These are phyloP conservation scores for Pitangus sulphuratus DNA, from an alignment of 2,797 vertebrate species.

Conservation along the genomic window DNA sequence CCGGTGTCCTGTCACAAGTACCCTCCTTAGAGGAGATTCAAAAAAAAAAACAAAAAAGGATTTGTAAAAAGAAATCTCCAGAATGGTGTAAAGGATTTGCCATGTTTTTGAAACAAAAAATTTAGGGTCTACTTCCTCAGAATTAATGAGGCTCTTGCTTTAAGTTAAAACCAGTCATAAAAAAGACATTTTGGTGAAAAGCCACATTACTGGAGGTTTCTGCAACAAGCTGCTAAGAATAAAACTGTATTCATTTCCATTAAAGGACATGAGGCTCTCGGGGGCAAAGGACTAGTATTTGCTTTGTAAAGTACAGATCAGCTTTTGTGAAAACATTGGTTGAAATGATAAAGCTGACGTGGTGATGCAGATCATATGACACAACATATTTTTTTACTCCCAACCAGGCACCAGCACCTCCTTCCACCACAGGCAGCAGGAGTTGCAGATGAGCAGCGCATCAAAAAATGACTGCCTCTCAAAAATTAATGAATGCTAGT, in stretches of 20 bases:
- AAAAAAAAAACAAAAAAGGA: background rate
- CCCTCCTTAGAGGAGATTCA: background rate
- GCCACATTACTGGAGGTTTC: background rate
- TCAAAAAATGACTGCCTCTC: background rate
- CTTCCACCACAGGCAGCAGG: background rate
- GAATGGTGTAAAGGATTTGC: background rate
- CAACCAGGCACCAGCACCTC: background rate
- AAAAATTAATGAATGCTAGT: background rate
- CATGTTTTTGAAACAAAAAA: background rate
- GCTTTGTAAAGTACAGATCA: background rate
- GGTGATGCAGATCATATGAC: background rate
- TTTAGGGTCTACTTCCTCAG: background rate
- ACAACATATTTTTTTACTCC: background rate
- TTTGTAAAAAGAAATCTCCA: background rate
- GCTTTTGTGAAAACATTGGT: background rate
- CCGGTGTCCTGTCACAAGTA: background rate
- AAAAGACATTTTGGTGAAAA: background rate
- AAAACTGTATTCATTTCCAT: background rate
- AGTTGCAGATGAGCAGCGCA: background rate
- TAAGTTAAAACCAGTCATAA: background rate
- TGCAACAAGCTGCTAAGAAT: constrained; percentile 23
- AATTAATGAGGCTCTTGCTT: background rate
- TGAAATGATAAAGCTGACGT: background rate
- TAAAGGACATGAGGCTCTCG: background rate
- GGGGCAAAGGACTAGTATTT: background rate